Evolutionary conservation across 2,888 invertebrate genomes (phyloP).

Genomic region (Lasius fuliginosus): DNA sequence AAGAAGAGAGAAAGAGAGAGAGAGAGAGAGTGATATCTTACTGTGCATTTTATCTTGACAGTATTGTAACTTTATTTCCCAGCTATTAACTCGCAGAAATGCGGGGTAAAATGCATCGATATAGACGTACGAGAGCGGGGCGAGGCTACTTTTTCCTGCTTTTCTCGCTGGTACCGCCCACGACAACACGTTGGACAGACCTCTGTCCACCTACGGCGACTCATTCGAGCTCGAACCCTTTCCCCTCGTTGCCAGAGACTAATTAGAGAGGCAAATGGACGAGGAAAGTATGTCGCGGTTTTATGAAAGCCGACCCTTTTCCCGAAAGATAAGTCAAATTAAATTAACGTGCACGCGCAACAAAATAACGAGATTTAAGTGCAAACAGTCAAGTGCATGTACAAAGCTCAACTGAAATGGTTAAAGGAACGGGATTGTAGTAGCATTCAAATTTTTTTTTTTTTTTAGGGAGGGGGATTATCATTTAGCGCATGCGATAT

Average conservation of each 20-base stretch:
- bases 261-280: constrained; percentile 54
- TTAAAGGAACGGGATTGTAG: not conserved
- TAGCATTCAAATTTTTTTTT: not conserved
- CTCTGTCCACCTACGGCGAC: constrained; percentile 58
- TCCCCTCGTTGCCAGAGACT: constrained; percentile 17
- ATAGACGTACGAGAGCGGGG: constrained; percentile 73
- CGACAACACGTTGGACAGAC: constrained; percentile 67
- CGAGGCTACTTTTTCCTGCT: constrained; percentile 64
- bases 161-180: constrained; percentile 68
- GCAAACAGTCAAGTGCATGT: not conserved
- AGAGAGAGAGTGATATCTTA: not conserved
- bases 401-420: constrained; percentile 7
- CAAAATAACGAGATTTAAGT: constrained; percentile 2
- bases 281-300: constrained; percentile 40
- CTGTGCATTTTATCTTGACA: not conserved
- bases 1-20: not conserved
- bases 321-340: constrained; percentile 26
- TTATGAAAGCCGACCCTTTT: constrained; percentile 42
- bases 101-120: constrained; percentile 79
- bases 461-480: not conserved
- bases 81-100: constrained; percentile 77
- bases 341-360: constrained; percentile 24
- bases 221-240: constrained; percentile 49
- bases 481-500: not conserved
- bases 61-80: constrained; percentile 48